Conservation (phyloP, 2,113 vertebrate species). For the Tetraodon nigroviridis region DNA sequence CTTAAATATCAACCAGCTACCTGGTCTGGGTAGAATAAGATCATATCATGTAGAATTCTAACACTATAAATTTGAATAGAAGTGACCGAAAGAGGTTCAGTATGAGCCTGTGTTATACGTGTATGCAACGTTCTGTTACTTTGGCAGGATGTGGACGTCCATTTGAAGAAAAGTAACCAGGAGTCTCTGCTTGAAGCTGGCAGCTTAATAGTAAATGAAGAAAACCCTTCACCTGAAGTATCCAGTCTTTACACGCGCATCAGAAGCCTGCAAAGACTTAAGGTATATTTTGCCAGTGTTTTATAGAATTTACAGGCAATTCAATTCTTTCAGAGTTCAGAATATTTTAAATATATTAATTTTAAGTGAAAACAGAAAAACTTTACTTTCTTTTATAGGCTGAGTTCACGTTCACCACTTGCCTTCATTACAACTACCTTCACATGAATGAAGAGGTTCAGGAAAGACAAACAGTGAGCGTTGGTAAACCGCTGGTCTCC, state of each 20-base stretch:
- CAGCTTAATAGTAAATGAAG: slow-evolving; percentile 63
- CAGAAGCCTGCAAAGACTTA: slow-evolving; percentile 78
- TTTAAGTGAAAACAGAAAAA: slow-evolving; percentile 3
- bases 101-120: not conserved
- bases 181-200: slow-evolving; percentile 76
- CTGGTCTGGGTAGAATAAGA: too few species aligned
- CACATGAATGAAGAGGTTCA: slow-evolving; percentile 79
- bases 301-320: not conserved
- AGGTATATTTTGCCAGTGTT: slow-evolving; percentile 48
- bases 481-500: slow-evolving; percentile 84
- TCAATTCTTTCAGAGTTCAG: not conserved
- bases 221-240: slow-evolving; percentile 59
- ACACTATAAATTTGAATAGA: not conserved
- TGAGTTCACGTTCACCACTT: slow-evolving; percentile 77
- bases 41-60: too few species aligned
- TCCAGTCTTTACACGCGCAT: slow-evolving; percentile 79
- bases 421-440: slow-evolving; percentile 78
- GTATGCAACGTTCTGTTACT: not conserved
- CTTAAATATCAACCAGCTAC: too few species aligned
- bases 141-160: slow-evolving; percentile 76
- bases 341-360: not conserved
- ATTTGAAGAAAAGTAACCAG: slow-evolving; percentile 81
- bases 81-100: not conserved
- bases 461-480: slow-evolving; percentile 68
- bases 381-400: slow-evolving; percentile 53